Conservation (phyloP, 2,113 vertebrate species). For the Dolichallabes microphthalmus region DNA sequence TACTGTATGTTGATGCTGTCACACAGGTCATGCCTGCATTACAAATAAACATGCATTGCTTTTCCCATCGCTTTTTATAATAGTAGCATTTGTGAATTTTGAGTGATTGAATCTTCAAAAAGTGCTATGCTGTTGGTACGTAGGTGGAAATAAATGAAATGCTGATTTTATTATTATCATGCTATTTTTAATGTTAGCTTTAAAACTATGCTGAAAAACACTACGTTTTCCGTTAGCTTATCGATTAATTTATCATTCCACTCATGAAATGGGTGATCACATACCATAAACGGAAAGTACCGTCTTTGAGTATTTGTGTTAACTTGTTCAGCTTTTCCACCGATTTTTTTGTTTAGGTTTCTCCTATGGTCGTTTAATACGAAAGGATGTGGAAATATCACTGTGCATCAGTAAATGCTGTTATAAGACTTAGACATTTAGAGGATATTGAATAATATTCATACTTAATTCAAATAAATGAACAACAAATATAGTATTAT, state of each 20-base stretch:
- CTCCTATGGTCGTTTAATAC: not conserved
- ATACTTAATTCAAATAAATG: not conserved
- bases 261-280: not conserved
- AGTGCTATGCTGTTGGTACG: not conserved
- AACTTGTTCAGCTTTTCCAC: conserved; percentile 14
- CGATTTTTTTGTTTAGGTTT: not conserved
- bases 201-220: conserved; percentile 15
- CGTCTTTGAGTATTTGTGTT: conserved; percentile 24
- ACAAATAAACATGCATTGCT: not conserved
- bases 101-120: not conserved
- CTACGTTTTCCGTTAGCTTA: not conserved
- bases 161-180: conserved; percentile 15
- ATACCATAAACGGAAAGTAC: conserved; percentile 18
- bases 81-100: conserved; percentile 18
- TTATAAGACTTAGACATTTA: conserved; percentile 16
- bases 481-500: conserved; percentile 11
- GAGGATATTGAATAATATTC: conserved; percentile 17
- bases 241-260: not conserved
- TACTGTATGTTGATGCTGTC: not conserved
- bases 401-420: conserved; percentile 44
- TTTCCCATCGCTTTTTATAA: conserved; percentile 29
- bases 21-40: not conserved
- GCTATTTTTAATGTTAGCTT: conserved; percentile 1
- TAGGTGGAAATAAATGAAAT: conserved; percentile 13
- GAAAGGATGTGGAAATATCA: conserved; percentile 38